Percentiles rank a stretch among this genome's conserved stretches.
These are phyloP conservation scores for Colletes latitarsis DNA, from an alignment of 1,140 invertebrate genomes.

Conservation along the genomic window DNA sequence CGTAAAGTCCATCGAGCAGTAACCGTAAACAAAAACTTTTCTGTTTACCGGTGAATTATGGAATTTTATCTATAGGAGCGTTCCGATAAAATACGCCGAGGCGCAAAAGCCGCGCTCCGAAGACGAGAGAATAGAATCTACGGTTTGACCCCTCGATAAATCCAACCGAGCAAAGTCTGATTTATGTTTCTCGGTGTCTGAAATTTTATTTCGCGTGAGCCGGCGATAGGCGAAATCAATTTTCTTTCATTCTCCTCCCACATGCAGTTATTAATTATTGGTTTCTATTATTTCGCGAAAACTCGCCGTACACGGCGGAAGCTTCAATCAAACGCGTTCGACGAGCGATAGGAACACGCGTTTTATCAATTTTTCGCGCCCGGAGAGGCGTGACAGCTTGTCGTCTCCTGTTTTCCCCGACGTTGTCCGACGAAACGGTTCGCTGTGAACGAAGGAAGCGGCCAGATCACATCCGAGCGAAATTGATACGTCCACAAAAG, in stretches of 20 bases:
- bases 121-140: conserved; percentile 13
- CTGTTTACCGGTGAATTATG: conserved; percentile 22
- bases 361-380: too few relatives aligned
- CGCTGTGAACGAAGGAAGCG: not conserved
- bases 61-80: conserved; percentile 21
- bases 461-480: not conserved
- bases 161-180: not conserved
- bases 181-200: conserved; percentile 27
- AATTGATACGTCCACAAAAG: not conserved
- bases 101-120: conserved; percentile 7
- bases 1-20: not conserved
- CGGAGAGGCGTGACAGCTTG: too few relatives aligned
- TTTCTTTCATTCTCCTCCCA: not conserved
- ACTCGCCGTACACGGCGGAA: not conserved
- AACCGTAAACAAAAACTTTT: conserved; percentile 31
- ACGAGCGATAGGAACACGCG: too few relatives aligned
- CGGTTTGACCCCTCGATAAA: conserved; percentile 33
- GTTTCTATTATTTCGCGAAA: not conserved
- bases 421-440: not conserved
- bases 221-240: not conserved
- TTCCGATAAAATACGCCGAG: conserved; percentile 1
- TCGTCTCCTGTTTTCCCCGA: not conserved
- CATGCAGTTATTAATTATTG: conserved; percentile 4
- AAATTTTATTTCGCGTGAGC: conserved; percentile 4
- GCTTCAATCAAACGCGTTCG: not conserved